phyloP scores from a whole-genome alignment of 2,888 invertebrate genomes.

The Polydrusus cervinus region DNA sequence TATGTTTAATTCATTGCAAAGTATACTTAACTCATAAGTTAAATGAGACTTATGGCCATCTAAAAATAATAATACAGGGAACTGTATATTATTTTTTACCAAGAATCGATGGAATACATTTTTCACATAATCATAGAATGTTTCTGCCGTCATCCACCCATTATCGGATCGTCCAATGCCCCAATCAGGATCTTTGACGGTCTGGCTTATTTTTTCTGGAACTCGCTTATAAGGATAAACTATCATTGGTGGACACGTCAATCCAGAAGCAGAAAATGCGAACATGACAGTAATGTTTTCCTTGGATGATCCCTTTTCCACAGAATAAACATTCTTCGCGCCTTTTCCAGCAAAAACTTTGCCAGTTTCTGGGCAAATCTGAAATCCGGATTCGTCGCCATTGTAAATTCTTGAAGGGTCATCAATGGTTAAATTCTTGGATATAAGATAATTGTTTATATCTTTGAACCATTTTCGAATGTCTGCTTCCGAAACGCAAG shows the following conservation, averaged over 20 bases:
- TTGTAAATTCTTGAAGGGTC: slow-evolving; percentile 12
- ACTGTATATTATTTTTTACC: neutral
- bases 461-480: slow-evolving; percentile 20
- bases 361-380: neutral
- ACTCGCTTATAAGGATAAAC: slow-evolving; percentile 36
- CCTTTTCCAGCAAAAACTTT: slow-evolving; percentile 29
- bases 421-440: neutral
- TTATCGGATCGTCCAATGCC: slow-evolving; percentile 41
- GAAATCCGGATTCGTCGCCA: slow-evolving; percentile 18
- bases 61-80: slow-evolving; percentile 48
- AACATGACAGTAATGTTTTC: slow-evolving; percentile 61
- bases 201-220: slow-evolving; percentile 19
- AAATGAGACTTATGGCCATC: slow-evolving; percentile 53
- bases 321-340: slow-evolving; percentile 17
- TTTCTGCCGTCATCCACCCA: slow-evolving; percentile 46
- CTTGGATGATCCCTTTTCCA: slow-evolving; percentile 40
- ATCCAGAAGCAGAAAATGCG: slow-evolving; percentile 59
- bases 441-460: slow-evolving; percentile 1
- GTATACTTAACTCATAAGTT: slow-evolving; percentile 42
- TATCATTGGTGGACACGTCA: slow-evolving; percentile 35
- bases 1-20: slow-evolving; percentile 50
- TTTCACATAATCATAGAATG: slow-evolving; percentile 46
- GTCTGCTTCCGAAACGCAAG: slow-evolving; percentile 4
- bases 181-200: slow-evolving; percentile 26
- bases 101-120: slow-evolving; percentile 41